Evolutionary conservation across 2,888 invertebrate species (phyloP).

Genomic region (Drosophila mettleri): DNA sequence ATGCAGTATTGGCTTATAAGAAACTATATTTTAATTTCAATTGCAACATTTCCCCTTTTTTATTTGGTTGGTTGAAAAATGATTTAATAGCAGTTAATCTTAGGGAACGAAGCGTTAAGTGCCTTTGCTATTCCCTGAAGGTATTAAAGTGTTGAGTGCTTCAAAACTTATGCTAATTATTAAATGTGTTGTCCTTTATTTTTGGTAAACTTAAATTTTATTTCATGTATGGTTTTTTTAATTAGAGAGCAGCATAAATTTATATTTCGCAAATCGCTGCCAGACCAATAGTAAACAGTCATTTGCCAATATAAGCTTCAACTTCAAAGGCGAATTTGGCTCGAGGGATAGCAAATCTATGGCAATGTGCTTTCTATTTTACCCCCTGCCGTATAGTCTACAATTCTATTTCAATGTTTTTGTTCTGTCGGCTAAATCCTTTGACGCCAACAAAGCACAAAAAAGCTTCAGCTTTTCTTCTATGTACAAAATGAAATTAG

Average conservation of each 20-base stretch:
- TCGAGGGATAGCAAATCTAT: constrained; percentile 54
- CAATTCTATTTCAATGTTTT: constrained; percentile 73
- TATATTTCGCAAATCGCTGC: constrained; percentile 59
- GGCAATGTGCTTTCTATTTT: constrained; percentile 72
- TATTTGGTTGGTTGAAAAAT: constrained; percentile 46
- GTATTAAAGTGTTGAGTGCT: constrained; percentile 72
- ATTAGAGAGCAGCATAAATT: constrained; percentile 63
- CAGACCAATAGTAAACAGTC: constrained; percentile 9
- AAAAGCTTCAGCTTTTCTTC: constrained; percentile 66
- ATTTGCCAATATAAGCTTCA: constrained; percentile 26
- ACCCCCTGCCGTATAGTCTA: constrained; percentile 53
- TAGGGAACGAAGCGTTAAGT: constrained; percentile 72
- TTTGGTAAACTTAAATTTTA: constrained; percentile 61
- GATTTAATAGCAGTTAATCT: constrained; percentile 76
- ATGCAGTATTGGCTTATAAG: constrained; percentile 3
- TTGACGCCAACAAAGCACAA: constrained; percentile 63
- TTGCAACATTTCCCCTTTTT: constrained; percentile 17
- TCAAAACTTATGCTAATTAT: constrained; percentile 73
- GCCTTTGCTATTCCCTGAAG: constrained; percentile 51
- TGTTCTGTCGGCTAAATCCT: constrained; percentile 66
- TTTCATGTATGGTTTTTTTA: constrained; percentile 69
- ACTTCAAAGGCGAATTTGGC: constrained; percentile 64
- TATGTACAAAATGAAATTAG: constrained; percentile 77
- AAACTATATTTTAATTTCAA: not conserved
- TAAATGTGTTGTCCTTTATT: constrained; percentile 55